Evolutionary conservation across 2,888 invertebrate genomes (phyloP), one percentile per base, ranked within the genome.

Genomic region (Herminia tarsipennalis): DNA sequence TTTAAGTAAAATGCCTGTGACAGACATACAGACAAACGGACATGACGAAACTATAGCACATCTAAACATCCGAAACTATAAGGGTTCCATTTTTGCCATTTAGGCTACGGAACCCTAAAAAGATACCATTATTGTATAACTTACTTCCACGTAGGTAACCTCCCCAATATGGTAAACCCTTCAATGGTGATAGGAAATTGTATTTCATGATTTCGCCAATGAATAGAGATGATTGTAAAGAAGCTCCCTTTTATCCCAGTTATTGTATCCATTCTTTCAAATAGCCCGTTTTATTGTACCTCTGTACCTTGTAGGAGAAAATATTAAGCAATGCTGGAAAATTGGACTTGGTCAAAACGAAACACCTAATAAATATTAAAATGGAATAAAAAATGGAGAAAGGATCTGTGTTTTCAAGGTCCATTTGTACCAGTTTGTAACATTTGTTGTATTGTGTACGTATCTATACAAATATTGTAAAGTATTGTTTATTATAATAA

Each of bases 191-290:
- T 56, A 50, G 47, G 49, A 60, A 55, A 61, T 63, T 61, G 55
- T 58, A 58, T 61, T 55, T 55, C 55, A 63, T 46, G 55, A 58
- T 55, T 58, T 63, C 13, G 21, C 69, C 76, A 77, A 80, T 78
- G 76, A 81, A 80, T 80, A 76, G 73, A 78, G 70, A 82, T 71
- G 71, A 75, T 73, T 78, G 70, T 73, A 73, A 81, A 75, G 66
- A 71, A 74, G 73, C 65, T 58, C 53, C 65, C 68, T 63, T 74
- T 70, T 77, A 78, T 73, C 68, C 62, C 63, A 59, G 62, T 75
- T 76, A 73, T 78, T 78, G 67, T 76, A 75, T 76, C 67, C 70
- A 66, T 70, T 69, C 69, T 70, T 70, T 73, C 69, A 71, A 77
- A 76, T 74, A 66, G 56, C 54, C 65, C 66, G 55, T 73, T 75